phyloP scores from a whole-genome alignment of 2,888 invertebrate species.

The Cylindroiulus punctatus region DNA sequence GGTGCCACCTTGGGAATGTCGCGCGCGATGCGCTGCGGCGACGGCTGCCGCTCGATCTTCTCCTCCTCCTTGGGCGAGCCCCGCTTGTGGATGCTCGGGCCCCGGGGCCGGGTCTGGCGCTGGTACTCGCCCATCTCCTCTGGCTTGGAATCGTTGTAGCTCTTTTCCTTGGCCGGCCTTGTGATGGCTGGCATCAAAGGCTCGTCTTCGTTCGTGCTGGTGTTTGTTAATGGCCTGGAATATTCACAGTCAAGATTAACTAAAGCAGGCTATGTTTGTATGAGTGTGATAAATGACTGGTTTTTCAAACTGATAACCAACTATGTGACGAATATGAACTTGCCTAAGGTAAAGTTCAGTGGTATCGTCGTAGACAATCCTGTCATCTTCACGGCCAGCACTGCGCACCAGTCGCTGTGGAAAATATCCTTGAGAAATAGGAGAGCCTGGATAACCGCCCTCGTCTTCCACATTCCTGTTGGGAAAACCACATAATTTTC shows the following conservation, averaged over 20 bases:
- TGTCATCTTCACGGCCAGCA: conserved; percentile 14
- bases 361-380: conserved; percentile 33
- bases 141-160: conserved; percentile 74
- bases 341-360: conserved; percentile 50
- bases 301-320: background rate
- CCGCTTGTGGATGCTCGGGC: background rate
- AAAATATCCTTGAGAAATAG: conserved; percentile 40
- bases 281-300: too few species aligned
- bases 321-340: background rate
- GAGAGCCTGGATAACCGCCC: background rate
- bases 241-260: background rate
- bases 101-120: background rate
- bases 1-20: conserved; percentile 21
- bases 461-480: background rate
- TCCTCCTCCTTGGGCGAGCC: background rate
- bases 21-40: conserved; percentile 21
- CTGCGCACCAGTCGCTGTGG: conserved; percentile 17
- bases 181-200: conserved; percentile 72
- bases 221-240: conserved; percentile 47
- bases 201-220: conserved; percentile 65
- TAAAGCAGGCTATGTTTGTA: too few species aligned
- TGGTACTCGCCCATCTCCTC: conserved; percentile 73
- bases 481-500: too few species aligned
- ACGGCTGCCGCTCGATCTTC: background rate
- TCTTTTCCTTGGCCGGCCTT: conserved; percentile 73